These are phyloP conservation scores for Tetramorium alpestre DNA, from an alignment of 1,140 invertebrate species.

Conservation along the genomic window DNA sequence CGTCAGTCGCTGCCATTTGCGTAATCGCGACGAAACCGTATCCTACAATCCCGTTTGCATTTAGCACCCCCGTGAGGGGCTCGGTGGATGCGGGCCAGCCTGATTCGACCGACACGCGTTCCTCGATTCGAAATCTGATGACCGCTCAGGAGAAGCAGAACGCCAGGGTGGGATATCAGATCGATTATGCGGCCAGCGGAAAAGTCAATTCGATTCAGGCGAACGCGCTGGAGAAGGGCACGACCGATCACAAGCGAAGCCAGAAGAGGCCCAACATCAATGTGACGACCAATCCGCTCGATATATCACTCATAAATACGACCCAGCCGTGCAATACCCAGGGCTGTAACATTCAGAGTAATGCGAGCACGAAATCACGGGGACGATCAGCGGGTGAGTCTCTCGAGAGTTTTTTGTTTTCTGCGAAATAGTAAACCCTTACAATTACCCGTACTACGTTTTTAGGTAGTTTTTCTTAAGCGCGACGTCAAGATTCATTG, in stretches of 20 bases:
- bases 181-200: constrained; percentile 2
- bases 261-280: constrained; percentile 86
- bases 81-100: constrained; percentile 84
- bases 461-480: not conserved
- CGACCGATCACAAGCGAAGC: constrained; percentile 51
- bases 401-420: not conserved
- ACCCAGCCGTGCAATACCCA: constrained; percentile 66
- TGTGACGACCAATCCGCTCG: constrained; percentile 88
- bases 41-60: not conserved
- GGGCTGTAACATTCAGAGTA: constrained; percentile 68
- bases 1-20: not conserved
- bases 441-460: not conserved
- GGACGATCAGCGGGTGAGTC: constrained; percentile 80
- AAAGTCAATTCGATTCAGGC: constrained; percentile 69
- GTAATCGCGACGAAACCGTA: not conserved
- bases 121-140: constrained; percentile 74
- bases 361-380: constrained; percentile 73
- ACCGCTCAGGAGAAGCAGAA: constrained; percentile 75
- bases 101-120: constrained; percentile 76
- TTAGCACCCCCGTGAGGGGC: constrained; percentile 83
- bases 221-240: constrained; percentile 34
- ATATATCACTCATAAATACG: constrained; percentile 81
- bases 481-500: not conserved
- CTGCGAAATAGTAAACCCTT: not conserved
- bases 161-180: constrained; percentile 59